These are phyloP conservation scores for Atrina japonica DNA, from an alignment of 2,888 invertebrate species.

Conservation along the genomic window DNA sequence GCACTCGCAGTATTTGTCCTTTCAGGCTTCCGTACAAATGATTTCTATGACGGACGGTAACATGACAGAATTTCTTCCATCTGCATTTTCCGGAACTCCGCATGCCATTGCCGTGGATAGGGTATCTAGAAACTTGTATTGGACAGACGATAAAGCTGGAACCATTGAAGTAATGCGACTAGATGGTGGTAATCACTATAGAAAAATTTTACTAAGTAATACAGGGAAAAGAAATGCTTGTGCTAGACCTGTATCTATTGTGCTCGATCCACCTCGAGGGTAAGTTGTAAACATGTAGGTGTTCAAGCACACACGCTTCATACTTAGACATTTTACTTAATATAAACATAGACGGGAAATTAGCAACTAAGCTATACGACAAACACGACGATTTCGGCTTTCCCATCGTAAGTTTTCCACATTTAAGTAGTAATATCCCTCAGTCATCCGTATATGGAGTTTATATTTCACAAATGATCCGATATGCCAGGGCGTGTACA, in stretches of 20 bases:
- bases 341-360: no score
- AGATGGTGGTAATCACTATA: conserved; percentile 91
- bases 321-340: no score
- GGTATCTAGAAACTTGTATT: conserved; percentile 96
- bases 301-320: no score
- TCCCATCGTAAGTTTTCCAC: no score
- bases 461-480: no score
- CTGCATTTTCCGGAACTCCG: conserved; percentile 87
- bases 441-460: no score
- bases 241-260: conserved; percentile 92
- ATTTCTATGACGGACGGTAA: conserved; percentile 36
- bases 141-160: conserved; percentile 90
- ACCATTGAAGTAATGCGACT: conserved; percentile 87
- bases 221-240: conserved; percentile 93
- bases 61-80: conserved; percentile 38
- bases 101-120: conserved; percentile 97
- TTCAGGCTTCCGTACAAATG: conserved; percentile 41
- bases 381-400: no score
- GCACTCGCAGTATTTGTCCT: no score
- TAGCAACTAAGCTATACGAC: no score
- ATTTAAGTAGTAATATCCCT: no score
- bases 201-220: conserved; percentile 93
- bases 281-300: conserved; percentile 79
- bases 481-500: no score
- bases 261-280: conserved; percentile 95